These are phyloP conservation scores for Rotaria macrura DNA, from an alignment of 2,888 invertebrate genomes.

Conservation along the genomic window DNA sequence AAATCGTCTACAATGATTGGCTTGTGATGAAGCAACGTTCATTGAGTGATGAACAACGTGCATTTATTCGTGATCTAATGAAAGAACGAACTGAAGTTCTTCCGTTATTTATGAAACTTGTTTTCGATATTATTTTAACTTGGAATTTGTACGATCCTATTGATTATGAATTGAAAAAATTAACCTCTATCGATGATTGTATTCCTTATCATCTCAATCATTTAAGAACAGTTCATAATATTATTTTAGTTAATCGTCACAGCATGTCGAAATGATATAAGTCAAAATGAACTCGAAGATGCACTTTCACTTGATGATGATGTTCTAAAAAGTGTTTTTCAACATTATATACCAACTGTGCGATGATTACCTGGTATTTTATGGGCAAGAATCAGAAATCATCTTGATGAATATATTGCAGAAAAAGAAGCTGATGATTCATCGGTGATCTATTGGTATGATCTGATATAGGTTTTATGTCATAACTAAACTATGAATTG, in stretches of 20 bases:
- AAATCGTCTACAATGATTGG: neutral
- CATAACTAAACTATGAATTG: too few species aligned
- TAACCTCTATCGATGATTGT: neutral
- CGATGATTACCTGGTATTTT: constrained; percentile 25
- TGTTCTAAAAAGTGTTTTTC: constrained; percentile 30
- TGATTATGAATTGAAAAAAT: neutral
- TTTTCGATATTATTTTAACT: constrained; percentile 29
- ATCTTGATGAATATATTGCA: constrained; percentile 23
- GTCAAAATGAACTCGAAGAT: constrained; percentile 29
- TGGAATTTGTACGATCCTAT: constrained; percentile 26
- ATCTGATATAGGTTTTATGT: too few species aligned
- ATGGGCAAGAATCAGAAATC: constrained; percentile 29
- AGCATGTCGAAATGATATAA: constrained; percentile 20
- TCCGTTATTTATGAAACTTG: constrained; percentile 26
- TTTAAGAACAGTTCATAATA: constrained; percentile 20
- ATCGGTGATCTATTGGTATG: constrained; percentile 21
- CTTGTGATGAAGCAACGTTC: neutral
- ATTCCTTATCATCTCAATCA: constrained; percentile 13
- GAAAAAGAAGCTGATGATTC: constrained; percentile 28
- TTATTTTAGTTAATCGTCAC: constrained; percentile 19
- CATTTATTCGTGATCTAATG: neutral
- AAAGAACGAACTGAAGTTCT: neutral
- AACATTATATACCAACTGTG: constrained; percentile 28
- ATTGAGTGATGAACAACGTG: constrained; percentile 8
- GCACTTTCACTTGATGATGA: constrained; percentile 28